A percentile compares a stretch with the other conserved stretches of the same genome.
phyloP scores from a whole-genome alignment of 2,797 vertebrate species.

The Caiman crocodilus region DNA sequence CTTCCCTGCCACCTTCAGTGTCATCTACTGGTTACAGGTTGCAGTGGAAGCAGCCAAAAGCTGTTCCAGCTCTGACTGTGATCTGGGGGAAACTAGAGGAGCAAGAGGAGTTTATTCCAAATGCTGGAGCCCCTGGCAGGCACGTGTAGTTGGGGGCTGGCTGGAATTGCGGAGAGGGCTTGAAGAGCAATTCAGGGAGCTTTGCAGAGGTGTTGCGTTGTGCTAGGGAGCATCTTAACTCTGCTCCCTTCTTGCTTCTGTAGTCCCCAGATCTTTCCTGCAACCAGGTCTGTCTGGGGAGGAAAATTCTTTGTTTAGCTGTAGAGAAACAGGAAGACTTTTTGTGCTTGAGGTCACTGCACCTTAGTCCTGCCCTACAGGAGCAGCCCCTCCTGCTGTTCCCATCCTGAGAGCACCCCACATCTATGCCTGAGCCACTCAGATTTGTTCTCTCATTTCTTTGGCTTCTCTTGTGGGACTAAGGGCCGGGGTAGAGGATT shows the following conservation, averaged over 20 bases:
- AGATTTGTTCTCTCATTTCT: not conserved
- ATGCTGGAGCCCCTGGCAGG: not conserved
- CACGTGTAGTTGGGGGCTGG: fast-evolving
- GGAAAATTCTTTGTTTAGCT: not conserved
- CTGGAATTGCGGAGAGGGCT: not conserved
- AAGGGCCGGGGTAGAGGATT: not conserved
- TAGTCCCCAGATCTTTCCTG: fast-evolving
- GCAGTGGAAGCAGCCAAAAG: fast-evolving
- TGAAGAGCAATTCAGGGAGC: not conserved
- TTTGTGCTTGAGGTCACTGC: not conserved
- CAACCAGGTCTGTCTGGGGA: not conserved
- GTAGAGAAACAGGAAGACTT: too few relatives aligned
- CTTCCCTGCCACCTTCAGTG: fast-evolving
- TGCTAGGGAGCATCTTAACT: not conserved
- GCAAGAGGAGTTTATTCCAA: not conserved
- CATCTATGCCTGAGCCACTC: fast-evolving
- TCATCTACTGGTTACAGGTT: not conserved
- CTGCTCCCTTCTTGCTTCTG: slow-evolving; percentile 45
- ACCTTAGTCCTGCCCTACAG: fast-evolving
- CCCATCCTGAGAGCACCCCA: not conserved
- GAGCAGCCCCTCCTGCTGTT: not conserved
- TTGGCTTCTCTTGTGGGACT: not conserved
- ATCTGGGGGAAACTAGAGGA: too few relatives aligned
- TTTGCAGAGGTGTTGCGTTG: slow-evolving; percentile 37
- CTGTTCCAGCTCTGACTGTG: not conserved